Conservation (phyloP, 2,797 vertebrate species). For the Peromyscus eremicus region DNA sequence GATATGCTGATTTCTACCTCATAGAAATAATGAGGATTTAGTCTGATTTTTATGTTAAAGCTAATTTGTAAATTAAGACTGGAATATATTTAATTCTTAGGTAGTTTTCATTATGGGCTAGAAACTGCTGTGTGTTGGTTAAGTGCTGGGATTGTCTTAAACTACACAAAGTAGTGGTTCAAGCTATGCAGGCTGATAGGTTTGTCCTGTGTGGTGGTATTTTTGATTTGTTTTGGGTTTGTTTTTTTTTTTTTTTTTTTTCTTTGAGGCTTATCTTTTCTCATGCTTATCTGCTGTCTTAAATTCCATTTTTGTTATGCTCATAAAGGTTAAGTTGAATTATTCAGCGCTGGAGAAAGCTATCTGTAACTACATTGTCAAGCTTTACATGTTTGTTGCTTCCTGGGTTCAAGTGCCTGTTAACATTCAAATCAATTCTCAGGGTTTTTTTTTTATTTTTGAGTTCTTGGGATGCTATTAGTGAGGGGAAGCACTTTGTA, state of each 20-base stretch:
- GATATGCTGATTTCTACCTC: neutral
- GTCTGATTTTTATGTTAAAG: constrained; percentile 1
- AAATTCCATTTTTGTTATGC: constrained; percentile 26
- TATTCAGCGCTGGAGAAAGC: neutral
- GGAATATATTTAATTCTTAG: neutral
- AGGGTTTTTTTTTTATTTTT: neutral
- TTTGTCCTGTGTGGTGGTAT: neutral
- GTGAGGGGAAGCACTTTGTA: neutral
- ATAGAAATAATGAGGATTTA: constrained; percentile 22
- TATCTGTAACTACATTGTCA: neutral
- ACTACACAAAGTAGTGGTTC: neutral
- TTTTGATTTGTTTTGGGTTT: too few species aligned
- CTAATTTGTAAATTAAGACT: constrained; percentile 36
- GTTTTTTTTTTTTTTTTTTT: neutral
- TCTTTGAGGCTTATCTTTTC: neutral
- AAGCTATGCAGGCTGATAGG: neutral
- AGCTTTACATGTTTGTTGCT: constrained; percentile 12
- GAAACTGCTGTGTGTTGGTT: neutral
- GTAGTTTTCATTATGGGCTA: neutral
- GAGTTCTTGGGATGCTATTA: neutral
- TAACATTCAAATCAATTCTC: neutral
- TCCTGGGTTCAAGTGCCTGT: neutral
- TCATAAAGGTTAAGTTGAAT: neutral
- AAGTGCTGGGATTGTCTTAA: constrained; percentile 30
- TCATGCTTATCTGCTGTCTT: neutral